A percentile compares a stretch with the other conserved stretches of the same genome.
Conservation (phyloP, 2,797 vertebrate genomes). For the Sebastes hubbsi region DNA sequence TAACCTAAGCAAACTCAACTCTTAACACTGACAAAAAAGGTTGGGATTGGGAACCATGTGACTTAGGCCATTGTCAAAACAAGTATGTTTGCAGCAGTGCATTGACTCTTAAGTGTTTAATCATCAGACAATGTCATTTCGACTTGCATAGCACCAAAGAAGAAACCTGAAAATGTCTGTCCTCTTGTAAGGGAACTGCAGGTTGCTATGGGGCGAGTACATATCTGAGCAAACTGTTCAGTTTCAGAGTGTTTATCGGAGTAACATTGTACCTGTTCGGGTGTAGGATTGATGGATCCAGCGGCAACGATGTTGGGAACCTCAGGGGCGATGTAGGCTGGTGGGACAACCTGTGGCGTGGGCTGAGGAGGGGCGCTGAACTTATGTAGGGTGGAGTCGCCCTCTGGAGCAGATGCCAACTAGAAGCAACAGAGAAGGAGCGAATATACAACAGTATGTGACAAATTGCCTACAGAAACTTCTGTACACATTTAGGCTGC, state of each 20-base stretch:
- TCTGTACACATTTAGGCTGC: not conserved
- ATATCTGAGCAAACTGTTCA: not conserved
- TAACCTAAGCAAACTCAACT: not conserved
- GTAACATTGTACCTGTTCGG: constrained; percentile 89
- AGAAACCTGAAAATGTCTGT: not conserved
- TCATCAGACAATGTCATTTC: not conserved
- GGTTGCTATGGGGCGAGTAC: not conserved
- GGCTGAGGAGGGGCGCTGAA: constrained; percentile 80
- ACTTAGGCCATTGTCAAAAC: not conserved
- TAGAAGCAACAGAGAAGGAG: constrained; percentile 25
- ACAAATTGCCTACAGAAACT: not conserved
- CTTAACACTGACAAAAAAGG: not conserved
- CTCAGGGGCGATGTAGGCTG: constrained; percentile 82
- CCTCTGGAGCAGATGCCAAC: constrained; percentile 87
- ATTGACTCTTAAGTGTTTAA: not conserved
- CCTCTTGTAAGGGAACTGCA: not conserved
- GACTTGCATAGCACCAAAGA: not conserved
- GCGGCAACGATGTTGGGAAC: constrained; percentile 85
- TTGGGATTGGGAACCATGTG: not conserved
- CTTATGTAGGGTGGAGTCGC: constrained; percentile 86
- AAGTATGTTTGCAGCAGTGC: not conserved
- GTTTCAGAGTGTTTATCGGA: not conserved
- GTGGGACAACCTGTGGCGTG: constrained; percentile 77
- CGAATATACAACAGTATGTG: not conserved
- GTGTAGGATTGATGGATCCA: constrained; percentile 91